phyloP scores from a whole-genome alignment of 2,113 vertebrate species.

The Mustela nigripes region DNA sequence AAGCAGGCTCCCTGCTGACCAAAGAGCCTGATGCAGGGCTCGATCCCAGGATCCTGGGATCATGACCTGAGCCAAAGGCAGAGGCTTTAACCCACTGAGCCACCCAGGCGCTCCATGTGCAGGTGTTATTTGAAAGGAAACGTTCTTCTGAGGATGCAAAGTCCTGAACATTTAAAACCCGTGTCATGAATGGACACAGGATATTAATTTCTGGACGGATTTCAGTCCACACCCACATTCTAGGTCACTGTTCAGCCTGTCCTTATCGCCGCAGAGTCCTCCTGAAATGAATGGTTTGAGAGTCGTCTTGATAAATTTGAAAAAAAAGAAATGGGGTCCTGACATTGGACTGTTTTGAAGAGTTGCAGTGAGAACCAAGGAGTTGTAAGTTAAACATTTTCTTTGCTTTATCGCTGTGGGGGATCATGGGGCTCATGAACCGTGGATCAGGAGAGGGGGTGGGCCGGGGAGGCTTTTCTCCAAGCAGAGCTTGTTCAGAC shows the following conservation, averaged over 20 bases:
- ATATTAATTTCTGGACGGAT: background rate
- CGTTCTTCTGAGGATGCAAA: background rate
- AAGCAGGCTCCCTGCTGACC: no score
- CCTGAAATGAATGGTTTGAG: background rate
- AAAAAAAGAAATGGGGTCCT: background rate
- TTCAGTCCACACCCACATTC: background rate
- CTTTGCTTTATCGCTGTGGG: background rate
- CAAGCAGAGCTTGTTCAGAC: background rate
- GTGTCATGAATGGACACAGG: background rate
- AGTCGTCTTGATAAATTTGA: background rate
- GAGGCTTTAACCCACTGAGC: no score
- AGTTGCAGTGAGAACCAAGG: background rate
- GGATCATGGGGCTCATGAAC: rapidly evolving
- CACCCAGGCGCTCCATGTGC: no score
- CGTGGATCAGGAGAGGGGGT: no score
- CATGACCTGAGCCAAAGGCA: no score
- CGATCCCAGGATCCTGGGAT: no score
- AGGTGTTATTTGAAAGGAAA: slow-evolving; percentile 16
- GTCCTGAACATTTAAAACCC: background rate
- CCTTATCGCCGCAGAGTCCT: background rate
- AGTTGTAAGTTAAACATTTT: background rate
- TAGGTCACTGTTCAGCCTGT: rapidly evolving
- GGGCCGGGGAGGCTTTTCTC: background rate
- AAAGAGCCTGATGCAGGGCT: no score
- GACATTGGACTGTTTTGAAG: background rate